Percentiles rank a stretch among this genome's conserved stretches.
These are phyloP conservation scores for Dyspetes luteomarginatus DNA, from an alignment of 2,888 invertebrate genomes.

Conservation along the genomic window DNA sequence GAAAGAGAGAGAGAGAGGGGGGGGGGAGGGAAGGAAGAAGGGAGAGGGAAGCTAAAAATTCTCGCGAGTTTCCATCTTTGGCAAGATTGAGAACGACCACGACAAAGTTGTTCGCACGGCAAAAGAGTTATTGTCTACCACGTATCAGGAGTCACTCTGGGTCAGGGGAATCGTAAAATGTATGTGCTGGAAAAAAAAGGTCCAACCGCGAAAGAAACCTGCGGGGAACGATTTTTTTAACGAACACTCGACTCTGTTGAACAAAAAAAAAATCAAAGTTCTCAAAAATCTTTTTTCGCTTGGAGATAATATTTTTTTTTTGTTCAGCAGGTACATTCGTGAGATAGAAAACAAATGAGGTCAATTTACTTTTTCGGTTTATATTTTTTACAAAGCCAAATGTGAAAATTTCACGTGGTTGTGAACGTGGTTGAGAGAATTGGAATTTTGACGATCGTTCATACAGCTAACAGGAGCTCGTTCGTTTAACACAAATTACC, in stretches of 20 bases:
- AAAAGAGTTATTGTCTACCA: conserved; percentile 55
- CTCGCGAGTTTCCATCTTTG: conserved; percentile 45
- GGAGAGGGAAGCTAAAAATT: conserved; percentile 26
- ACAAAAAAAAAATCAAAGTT: background rate
- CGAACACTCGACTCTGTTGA: background rate
- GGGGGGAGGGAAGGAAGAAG: conserved; percentile 24
- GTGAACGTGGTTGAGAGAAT: no score
- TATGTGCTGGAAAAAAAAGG: background rate
- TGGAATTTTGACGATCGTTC: no score
- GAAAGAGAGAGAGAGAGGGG: background rate
- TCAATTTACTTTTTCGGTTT: no score
- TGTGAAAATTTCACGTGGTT: no score
- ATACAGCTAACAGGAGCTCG: no score
- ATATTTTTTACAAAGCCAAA: no score
- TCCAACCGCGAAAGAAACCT: background rate
- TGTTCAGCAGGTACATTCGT: conserved; percentile 16
- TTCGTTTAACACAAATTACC: no score
- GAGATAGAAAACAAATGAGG: no score
- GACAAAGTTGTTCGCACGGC: conserved; percentile 42
- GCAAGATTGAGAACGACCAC: conserved; percentile 35
- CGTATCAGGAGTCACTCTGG: conserved; percentile 39
- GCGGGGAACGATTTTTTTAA: background rate
- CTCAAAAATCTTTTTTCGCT: background rate
- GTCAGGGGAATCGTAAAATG: conserved; percentile 45
- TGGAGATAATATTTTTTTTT: conserved; percentile 22